These are phyloP conservation scores for Meliscaeva auricollis DNA, from an alignment of 2,888 invertebrate species.

Conservation along the genomic window DNA sequence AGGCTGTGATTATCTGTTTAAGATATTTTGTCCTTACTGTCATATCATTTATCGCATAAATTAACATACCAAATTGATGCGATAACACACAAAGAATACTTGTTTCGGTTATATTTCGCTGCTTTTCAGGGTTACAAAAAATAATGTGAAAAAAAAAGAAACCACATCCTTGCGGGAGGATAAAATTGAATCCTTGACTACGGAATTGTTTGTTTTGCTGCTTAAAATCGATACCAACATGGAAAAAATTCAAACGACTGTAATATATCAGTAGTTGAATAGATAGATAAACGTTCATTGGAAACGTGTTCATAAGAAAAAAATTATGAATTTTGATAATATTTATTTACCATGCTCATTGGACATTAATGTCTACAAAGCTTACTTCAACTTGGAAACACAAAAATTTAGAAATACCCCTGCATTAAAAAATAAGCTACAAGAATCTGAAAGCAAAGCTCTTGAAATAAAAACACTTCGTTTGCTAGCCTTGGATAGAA, in stretches of 20 bases:
- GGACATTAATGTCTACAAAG: conserved; percentile 82
- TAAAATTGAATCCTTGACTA: conserved; percentile 18
- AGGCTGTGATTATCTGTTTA: conserved; percentile 80
- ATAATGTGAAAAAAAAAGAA: neutral
- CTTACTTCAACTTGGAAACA: conserved; percentile 80
- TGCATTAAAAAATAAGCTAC: conserved; percentile 70
- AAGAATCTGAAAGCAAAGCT: conserved; percentile 76
- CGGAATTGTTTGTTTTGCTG: conserved; percentile 9
- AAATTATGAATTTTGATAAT: conserved; percentile 80
- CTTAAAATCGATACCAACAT: neutral
- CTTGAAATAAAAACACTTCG: conserved; percentile 81
- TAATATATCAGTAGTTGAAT: neutral
- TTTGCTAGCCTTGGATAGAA: conserved; percentile 81
- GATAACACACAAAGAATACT: conserved; percentile 8
- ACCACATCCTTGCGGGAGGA: no score
- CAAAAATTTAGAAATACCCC: conserved; percentile 78
- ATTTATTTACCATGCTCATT: conserved; percentile 82
- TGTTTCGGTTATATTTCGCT: neutral
- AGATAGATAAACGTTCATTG: no score
- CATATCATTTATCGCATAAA: conserved; percentile 33
- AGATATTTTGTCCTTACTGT: conserved; percentile 56
- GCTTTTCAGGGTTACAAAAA: neutral
- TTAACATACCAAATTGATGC: conserved; percentile 53
- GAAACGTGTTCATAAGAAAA: neutral
- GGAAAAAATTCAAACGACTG: neutral